phyloP scores from a whole-genome alignment of 2,888 invertebrate genomes.

The Orthosia gracilis region DNA sequence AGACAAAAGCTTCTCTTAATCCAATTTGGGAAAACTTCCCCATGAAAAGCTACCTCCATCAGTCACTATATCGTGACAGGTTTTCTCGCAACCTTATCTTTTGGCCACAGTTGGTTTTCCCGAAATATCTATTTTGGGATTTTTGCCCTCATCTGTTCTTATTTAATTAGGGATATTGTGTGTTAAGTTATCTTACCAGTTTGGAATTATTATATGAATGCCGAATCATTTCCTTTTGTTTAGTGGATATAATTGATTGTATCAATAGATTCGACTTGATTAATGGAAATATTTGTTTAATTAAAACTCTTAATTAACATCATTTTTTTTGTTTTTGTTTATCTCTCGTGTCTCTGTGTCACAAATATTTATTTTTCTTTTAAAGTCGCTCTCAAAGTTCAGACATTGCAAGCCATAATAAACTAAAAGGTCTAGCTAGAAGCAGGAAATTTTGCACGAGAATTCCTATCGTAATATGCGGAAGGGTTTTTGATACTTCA shows the following conservation, averaged over 20 bases:
- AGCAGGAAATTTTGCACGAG: too few species aligned
- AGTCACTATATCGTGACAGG: conserved; percentile 39
- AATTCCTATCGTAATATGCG: too few species aligned
- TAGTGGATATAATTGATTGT: background rate
- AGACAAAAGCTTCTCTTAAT: conserved; percentile 39
- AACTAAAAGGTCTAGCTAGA: too few species aligned
- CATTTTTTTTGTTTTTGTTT: too few species aligned
- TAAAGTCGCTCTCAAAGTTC: too few species aligned
- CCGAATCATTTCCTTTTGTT: background rate
- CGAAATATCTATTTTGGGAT: conserved; percentile 18
- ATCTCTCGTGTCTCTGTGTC: too few species aligned
- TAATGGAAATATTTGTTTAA: too few species aligned
- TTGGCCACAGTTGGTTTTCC: conserved; percentile 37
- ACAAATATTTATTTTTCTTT: too few species aligned
- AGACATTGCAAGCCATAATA: too few species aligned
- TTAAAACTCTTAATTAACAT: too few species aligned
- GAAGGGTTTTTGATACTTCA: too few species aligned
- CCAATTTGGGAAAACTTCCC: conserved; percentile 17
- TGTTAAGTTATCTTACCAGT: background rate
- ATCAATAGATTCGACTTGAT: background rate
- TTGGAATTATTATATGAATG: background rate
- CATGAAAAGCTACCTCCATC: conserved; percentile 28
- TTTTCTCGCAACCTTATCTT: conserved; percentile 50
- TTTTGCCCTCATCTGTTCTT: conserved; percentile 17
- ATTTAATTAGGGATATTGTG: conserved; percentile 8